A percentile compares a stretch with the other conserved stretches of the same genome.
phyloP scores from a whole-genome alignment of 2,888 invertebrate species.

The Blera fallax region DNA sequence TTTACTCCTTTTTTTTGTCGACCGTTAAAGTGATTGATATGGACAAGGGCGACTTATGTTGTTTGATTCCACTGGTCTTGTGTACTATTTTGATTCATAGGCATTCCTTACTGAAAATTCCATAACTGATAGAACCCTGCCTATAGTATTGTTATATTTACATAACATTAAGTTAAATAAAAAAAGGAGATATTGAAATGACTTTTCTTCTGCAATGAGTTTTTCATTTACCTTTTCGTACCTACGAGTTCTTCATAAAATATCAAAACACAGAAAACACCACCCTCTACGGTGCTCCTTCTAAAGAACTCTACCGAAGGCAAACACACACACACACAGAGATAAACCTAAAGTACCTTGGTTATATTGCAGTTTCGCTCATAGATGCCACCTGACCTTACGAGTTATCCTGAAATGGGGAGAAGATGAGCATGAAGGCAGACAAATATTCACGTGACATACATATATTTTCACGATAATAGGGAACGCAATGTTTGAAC shows the following conservation, averaged over 20 bases:
- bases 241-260: not conserved
- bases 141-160: not conserved
- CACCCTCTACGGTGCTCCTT: not conserved
- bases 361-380: not conserved
- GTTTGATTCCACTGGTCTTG: not conserved
- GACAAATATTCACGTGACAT: constrained; percentile 38
- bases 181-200: not conserved
- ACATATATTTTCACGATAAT: constrained; percentile 14
- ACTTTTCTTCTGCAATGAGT: not conserved
- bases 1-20: constrained; percentile 39
- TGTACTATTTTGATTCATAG: not conserved
- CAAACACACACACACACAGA: too few species aligned
- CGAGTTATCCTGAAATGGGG: constrained; percentile 2
- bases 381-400: constrained; percentile 23
- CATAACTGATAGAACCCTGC: not conserved
- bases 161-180: not conserved
- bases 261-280: not conserved
- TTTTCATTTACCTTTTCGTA: not conserved
- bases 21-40: constrained; percentile 63
- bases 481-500: not conserved
- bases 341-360: not conserved
- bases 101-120: not conserved
- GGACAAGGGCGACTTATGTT: not conserved
- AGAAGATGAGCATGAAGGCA: constrained; percentile 18
- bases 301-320: not conserved